A percentile compares a stretch with the other conserved stretches of the same genome.
Conservation (phyloP, 92 coral and sea anemone genomes). For the Phenganax stokvisi region DNA sequence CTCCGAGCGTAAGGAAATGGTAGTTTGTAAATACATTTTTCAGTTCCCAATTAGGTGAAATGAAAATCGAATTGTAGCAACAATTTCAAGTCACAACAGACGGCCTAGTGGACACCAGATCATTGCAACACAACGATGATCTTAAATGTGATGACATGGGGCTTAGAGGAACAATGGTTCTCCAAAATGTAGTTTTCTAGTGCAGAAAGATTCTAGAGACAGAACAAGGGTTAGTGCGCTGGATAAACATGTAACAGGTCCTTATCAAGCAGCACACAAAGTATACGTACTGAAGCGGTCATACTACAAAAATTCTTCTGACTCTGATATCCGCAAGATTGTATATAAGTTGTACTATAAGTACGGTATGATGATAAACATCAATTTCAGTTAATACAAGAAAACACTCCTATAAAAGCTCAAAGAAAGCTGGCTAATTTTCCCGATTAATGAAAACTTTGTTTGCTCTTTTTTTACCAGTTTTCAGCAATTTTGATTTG, state of each 20-base stretch:
- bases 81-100: too few relatives aligned
- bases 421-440: too few relatives aligned
- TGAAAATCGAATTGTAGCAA: too few relatives aligned
- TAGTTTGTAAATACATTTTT: too few relatives aligned
- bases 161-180: constrained; percentile 46
- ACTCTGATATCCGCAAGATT: constrained; percentile 16
- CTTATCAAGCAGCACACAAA: not conserved
- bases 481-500: too few relatives aligned
- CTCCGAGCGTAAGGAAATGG: too few relatives aligned
- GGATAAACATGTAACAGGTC: not conserved
- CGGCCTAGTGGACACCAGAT: too few relatives aligned
- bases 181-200: constrained; percentile 25
- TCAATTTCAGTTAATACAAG: too few relatives aligned
- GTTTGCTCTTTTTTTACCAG: too few relatives aligned
- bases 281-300: constrained; percentile 26
- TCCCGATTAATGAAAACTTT: too few relatives aligned
- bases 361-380: not conserved
- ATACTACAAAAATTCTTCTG: constrained; percentile 25
- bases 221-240: not conserved
- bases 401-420: too few relatives aligned
- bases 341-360: constrained; percentile 5
- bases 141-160: constrained; percentile 54
- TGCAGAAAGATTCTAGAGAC: not conserved
- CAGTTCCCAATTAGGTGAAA: too few relatives aligned
- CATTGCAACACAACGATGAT: constrained; percentile 38